Evolutionary conservation across 1,140 invertebrate species (phyloP), one percentile per base, ranked within the genome.

Genomic region (Aporrectodea caliginosa): DNA sequence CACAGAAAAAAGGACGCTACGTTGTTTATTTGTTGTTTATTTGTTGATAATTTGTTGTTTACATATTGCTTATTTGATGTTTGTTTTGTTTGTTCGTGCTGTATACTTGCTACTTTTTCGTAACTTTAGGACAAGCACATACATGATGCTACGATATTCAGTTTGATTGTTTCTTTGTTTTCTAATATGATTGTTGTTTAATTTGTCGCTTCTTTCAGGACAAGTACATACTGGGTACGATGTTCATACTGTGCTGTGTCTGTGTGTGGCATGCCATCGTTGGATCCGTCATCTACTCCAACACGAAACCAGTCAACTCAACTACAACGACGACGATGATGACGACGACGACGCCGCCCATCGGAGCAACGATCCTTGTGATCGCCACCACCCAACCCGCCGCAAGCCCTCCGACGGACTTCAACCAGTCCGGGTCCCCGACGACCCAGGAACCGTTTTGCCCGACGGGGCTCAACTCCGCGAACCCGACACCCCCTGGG

Each of bases 191-290:
- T n/a, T n/a, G n/a, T n/a, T n/a, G n/a, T n/a, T n/a, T n/a, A n/a
- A n/a, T n/a, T n/a, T n/a, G n/a, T n/a, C n/a, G n/a, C n/a, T n/a
- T n/a, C n/a, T n/a, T n/a, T n/a, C n/a, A 72, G 87, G 87, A 88
- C 78, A 87, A 87, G 80, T 88, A 88, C 81, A 80, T 88, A 68
- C 80, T 88, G 77, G 84, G 84, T 1, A 84, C 85, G 16, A 85
- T 88, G 85, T 81, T 86, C 14, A 85, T 87, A 84, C 72, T 88
- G 77, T 84, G 86, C 1, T 81, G 83, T 14, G 85, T 88, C 16
- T 88, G 87, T 80, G 82, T 83, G 16, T 88, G 87, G 87, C 87
- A 88, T 76, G 86, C 84, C 32, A 79, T 88, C 27, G 85, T 86
- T 0, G 75, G 75, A 16, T 76, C 75, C 0, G 29, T 76, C 16